Conservation (phyloP, 1,140 invertebrate genomes). For the Drosophila pandora region DNA sequence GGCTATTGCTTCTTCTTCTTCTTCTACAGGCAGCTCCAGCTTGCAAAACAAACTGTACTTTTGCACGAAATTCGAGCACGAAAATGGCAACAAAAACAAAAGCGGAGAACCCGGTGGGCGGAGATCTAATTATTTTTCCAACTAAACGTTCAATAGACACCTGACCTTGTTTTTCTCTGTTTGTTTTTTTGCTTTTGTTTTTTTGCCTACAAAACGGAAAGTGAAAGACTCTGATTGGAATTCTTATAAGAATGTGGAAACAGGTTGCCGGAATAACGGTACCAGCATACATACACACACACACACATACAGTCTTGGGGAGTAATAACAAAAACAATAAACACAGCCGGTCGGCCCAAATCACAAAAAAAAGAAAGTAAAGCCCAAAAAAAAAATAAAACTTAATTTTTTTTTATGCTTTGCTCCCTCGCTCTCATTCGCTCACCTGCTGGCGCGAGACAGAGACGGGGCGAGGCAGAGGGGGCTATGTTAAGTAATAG, state of each 20-base stretch:
- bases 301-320: slow-evolving; percentile 11
- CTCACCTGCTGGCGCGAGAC: slow-evolving; percentile 7
- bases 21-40: not conserved
- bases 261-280: slow-evolving; percentile 64
- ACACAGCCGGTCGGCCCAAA: slow-evolving; percentile 35
- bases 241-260: slow-evolving; percentile 76
- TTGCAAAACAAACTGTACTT: slow-evolving; percentile 55
- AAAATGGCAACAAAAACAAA: slow-evolving; percentile 1
- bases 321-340: slow-evolving; percentile 59
- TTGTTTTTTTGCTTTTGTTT: not conserved
- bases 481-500: slow-evolving; percentile 51
- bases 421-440: not conserved
- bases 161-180: slow-evolving; percentile 23
- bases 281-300: slow-evolving; percentile 22
- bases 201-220: slow-evolving; percentile 43
- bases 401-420: not conserved
- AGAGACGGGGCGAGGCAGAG: slow-evolving; percentile 9
- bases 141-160: slow-evolving; percentile 1
- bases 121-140: slow-evolving; percentile 4
- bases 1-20: slow-evolving; percentile 16
- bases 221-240: slow-evolving; percentile 81
- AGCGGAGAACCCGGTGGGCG: slow-evolving; percentile 1
- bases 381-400: slow-evolving; percentile 23
- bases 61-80: slow-evolving; percentile 28
- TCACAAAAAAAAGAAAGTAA: slow-evolving; percentile 73